Evolutionary conservation across 2,888 invertebrate genomes (phyloP).

Genomic region (Oxystoma pomonae): DNA sequence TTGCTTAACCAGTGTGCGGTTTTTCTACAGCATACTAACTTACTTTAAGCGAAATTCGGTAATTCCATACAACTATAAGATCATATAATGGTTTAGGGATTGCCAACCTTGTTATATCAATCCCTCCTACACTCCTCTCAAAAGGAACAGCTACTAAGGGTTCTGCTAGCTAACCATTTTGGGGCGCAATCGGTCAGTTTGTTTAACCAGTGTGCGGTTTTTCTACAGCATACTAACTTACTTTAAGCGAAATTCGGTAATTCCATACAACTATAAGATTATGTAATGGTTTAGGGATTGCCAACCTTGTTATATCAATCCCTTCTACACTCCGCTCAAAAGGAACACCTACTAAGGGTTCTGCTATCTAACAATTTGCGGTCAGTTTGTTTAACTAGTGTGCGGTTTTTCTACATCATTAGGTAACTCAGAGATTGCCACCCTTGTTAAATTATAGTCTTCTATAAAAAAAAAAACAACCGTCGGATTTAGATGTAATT

Average conservation of each 20-base stretch:
- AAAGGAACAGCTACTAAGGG: slow-evolving; percentile 87
- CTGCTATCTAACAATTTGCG: slow-evolving; percentile 80
- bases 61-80: slow-evolving; percentile 4
- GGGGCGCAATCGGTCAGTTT: slow-evolving; percentile 85
- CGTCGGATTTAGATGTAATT: too few species aligned
- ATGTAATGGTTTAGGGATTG: too few species aligned
- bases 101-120: too few species aligned
- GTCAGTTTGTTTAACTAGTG: slow-evolving; percentile 89
- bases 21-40: slow-evolving; percentile 77
- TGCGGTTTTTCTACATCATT: slow-evolving; percentile 76
- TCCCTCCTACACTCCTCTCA: slow-evolving; percentile 71
- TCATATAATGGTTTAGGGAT: too few species aligned
- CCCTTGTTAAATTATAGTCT: too few species aligned
- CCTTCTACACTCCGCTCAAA: slow-evolving; percentile 67
- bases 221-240: slow-evolving; percentile 79
- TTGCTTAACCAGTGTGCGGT: slow-evolving; percentile 85
- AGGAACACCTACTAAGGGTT: slow-evolving; percentile 88
- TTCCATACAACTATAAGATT: not conserved
- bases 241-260: slow-evolving; percentile 69
- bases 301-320: too few species aligned
- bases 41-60: slow-evolving; percentile 72
- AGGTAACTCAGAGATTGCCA: too few species aligned
- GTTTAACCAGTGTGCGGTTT: slow-evolving; percentile 80
- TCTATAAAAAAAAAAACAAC: too few species aligned
- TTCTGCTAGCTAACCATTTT: slow-evolving; percentile 80